Evolutionary conservation across 2,888 invertebrate species (phyloP), one percentile per base, ranked within the genome.

Genomic region (Pollenia amentaria): DNA sequence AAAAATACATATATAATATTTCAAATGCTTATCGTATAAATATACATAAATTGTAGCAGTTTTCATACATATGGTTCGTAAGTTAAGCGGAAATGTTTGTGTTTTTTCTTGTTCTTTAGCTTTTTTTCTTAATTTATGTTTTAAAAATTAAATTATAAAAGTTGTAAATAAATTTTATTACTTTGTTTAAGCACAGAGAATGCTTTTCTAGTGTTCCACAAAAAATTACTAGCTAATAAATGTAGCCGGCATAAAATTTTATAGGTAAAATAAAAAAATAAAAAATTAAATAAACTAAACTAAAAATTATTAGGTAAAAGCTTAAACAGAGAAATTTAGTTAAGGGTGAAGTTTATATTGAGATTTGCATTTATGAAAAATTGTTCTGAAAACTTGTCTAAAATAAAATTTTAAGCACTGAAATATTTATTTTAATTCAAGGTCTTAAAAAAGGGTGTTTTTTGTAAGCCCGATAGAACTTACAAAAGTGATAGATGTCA

Each of bases 91-190:
- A 82, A 82, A 70, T 46, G 40, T 62, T 62, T 12, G 7, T 6
- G 9, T 14, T 48, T 40, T 65, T 18, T 57, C 18, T 62, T 48
- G 16, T 48, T 60, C 48, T 75, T 21, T 72, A 29, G 9, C 3
- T 11, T 60, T 10, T 51, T 16, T 69, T 40, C 1, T 6, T 38
- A 38, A 8, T 65, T 67, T 67, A 6, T 65, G n/a, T 38, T 65
- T 65, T 44, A 70, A 38, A 55, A 57, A 75, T 57, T 57, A 48
- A 73, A 82, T 70, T 76, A 69, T 75, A 65, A 73, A 57, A 73
- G 48, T 75, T 81, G 57, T n/a, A 57, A 67, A 11, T 65, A 57
- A 73, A 73, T 57, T 65, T 18, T 42, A 48, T 75, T 57, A 73
- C 42, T 81, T 55, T 65, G 21, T 62, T 57, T n/a, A 10, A 18